Base-by-base conservation (phyloP, 2,113 vertebrate species). In the Corapipo altera region DNA sequence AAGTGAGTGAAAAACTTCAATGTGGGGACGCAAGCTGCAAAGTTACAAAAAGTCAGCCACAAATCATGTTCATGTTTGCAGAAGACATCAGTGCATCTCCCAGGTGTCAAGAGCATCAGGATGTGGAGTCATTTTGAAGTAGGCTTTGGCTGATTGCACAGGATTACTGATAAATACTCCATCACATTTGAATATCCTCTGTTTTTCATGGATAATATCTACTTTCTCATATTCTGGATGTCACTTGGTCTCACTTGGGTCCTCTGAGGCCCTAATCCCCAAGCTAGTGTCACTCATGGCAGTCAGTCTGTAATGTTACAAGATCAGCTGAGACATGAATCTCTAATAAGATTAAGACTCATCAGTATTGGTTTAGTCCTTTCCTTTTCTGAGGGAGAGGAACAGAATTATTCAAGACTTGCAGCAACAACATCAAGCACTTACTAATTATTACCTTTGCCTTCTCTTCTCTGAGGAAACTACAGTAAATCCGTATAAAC, bases 271-370 rank as follows among this genome's bases (percentile, higher is more conserved):
- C 65, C 76, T 96, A 88, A 81, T 83, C 72, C 83, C 18, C 83
- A 49, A 70, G 62, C 54, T n/a, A 61, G 61, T 90, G 96, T 96
- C 97, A 97, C 95, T 97, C 95, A 91, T 96, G 77, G 97, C 95
- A 95, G 95, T 90, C 97, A 89, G 93, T 55, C 91, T 91, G 94
- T 95, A 97, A 96, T 80, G 94, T 80, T 94, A 96, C 97, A 98
- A 97, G 98, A 97, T 98, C 98, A 98, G 93, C 89, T 94, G 97
- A 97, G 97, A 98, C 95, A 94, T 91, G 96, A 97, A 97, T 97
- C 97, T 98, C 97, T 98, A 98, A 98, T 97, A 96, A 98, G 98
- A 98, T 98, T 97, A 98, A 97, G 97, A 97, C 95, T 97, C 97
- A 96, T 97, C 96, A 95, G 92, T 79, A 49, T 51, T 91, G 97